Conservation (phyloP, 2,888 invertebrate genomes). For the Dicranocentrus wangi region DNA sequence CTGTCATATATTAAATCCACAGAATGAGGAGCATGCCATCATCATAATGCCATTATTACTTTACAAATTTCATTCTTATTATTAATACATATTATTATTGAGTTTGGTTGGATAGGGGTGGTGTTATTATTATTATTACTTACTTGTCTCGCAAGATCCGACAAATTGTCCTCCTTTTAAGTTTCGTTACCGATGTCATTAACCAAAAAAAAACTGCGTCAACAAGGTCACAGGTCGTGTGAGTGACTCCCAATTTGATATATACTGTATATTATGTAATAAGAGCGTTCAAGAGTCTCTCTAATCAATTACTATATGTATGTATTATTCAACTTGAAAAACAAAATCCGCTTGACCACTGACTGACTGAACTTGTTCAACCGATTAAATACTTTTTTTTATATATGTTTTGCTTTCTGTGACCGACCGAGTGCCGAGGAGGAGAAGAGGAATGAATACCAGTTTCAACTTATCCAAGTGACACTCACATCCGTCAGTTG, state of each 20-base stretch:
- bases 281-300: too few relatives aligned
- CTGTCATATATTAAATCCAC: too few relatives aligned
- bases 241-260: too few relatives aligned
- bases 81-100: too few relatives aligned
- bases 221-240: not conserved
- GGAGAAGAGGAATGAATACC: too few relatives aligned
- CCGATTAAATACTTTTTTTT: not conserved
- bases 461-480: not conserved
- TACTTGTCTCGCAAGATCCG: conserved; percentile 18
- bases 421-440: too few relatives aligned
- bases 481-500: conserved; percentile 4
- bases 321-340: not conserved
- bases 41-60: too few relatives aligned
- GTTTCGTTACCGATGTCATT: not conserved
- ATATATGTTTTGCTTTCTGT: not conserved
- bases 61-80: too few relatives aligned
- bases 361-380: not conserved
- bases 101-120: too few relatives aligned
- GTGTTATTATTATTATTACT: too few relatives aligned
- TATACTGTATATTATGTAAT: too few relatives aligned
- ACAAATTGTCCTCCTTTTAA: conserved; percentile 1
- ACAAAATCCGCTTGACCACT: not conserved
- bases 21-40: too few relatives aligned
- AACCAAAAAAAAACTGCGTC: not conserved
- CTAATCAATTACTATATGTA: not conserved